phyloP scores from a whole-genome alignment of 2,797 vertebrate species.

The Pogonophryne albipinna region DNA sequence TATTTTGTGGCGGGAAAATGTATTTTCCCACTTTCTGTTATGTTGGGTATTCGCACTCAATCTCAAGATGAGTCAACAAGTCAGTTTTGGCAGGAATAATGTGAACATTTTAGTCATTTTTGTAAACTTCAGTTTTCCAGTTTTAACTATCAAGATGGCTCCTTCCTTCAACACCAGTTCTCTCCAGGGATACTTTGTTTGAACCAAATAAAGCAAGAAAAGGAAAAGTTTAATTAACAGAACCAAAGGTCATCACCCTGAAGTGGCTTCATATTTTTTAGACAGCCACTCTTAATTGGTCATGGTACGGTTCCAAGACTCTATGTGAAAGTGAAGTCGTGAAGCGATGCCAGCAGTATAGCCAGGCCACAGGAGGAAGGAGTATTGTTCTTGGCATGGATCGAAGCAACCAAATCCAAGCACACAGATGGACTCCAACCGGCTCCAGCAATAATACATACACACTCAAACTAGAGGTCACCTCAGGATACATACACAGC shows the following conservation, averaged over 20 bases:
- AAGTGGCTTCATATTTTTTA: constrained; percentile 37
- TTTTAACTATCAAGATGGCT: constrained; percentile 3
- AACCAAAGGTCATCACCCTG: constrained; percentile 50
- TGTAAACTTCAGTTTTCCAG: constrained; percentile 9
- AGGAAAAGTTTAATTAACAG: constrained; percentile 23
- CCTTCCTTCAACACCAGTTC: constrained; percentile 28
- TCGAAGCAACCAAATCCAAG: constrained; percentile 66
- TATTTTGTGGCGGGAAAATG: neutral
- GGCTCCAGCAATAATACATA: constrained; percentile 74
- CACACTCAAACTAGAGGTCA: constrained; percentile 70
- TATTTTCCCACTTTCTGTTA: constrained; percentile 22
- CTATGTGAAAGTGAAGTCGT: constrained; percentile 62
- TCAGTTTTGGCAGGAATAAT: constrained; percentile 26
- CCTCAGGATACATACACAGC: constrained; percentile 73
- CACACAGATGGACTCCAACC: constrained; percentile 77
- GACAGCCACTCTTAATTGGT: constrained; percentile 62
- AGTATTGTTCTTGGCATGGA: constrained; percentile 80
- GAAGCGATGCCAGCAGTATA: constrained; percentile 64
- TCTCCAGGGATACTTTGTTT: neutral
- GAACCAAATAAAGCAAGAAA: constrained; percentile 19
- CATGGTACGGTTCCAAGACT: constrained; percentile 49
- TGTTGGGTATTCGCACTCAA: constrained; percentile 24
- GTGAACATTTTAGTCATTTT: constrained; percentile 39
- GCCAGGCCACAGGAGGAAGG: constrained; percentile 70
- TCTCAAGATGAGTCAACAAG: constrained; percentile 27